Evolutionary conservation across 30 jellyfish, hydroid and myxozoan species (phyloP).

Genomic region (Aurelia coerulea): DNA sequence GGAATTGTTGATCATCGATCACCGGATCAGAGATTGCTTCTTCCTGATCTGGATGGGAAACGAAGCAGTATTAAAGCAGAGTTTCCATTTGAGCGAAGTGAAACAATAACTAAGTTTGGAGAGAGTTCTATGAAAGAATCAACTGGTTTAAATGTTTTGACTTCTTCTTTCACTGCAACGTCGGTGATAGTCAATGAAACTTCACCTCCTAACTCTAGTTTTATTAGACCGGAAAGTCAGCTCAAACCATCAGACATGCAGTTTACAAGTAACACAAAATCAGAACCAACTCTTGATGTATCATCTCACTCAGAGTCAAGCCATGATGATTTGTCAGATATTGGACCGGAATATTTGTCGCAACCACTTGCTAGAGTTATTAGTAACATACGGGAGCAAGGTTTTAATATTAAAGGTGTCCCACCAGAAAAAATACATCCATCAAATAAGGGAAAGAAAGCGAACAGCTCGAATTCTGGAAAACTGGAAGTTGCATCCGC

Average conservation of each 20-base stretch:
- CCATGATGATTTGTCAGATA: not conserved
- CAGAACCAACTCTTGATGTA: too few species aligned
- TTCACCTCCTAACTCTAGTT: not conserved
- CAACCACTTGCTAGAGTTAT: slow-evolving; percentile 27
- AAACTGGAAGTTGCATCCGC: slow-evolving; percentile 95
- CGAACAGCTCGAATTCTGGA: slow-evolving; percentile 41
- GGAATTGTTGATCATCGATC: too few species aligned
- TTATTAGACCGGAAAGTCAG: too few species aligned
- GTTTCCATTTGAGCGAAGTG: not conserved
- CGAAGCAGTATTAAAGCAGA: not conserved
- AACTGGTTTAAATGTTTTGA: too few species aligned
- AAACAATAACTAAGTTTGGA: not conserved
- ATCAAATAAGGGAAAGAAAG: slow-evolving; percentile 9
- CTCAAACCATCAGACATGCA: too few species aligned
- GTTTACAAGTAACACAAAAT: too few species aligned
- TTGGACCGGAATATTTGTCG: not conserved
- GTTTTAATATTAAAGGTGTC: slow-evolving; percentile 26
- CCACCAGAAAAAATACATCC: slow-evolving; percentile 2
- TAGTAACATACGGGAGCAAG: slow-evolving; percentile 37
- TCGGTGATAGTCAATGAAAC: not conserved
- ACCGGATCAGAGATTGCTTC: too few species aligned
- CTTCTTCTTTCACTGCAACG: too few species aligned
- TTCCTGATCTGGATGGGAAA: not conserved
- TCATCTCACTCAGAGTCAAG: not conserved
- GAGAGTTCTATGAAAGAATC: too few species aligned